These are phyloP conservation scores for Craniophora ligustri DNA, from an alignment of 2,888 invertebrate genomes.

Conservation along the genomic window DNA sequence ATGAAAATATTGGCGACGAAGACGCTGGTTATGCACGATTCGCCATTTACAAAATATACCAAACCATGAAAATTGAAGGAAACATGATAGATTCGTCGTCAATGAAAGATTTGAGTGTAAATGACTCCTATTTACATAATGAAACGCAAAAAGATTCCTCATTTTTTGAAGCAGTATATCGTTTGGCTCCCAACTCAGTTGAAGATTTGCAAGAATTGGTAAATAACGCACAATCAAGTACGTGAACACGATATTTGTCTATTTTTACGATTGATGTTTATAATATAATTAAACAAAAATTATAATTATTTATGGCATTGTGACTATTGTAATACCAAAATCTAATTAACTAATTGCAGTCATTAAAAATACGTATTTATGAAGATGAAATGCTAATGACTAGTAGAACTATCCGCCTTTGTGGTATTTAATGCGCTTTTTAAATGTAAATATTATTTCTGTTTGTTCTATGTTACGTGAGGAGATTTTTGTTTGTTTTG, in stretches of 20 bases:
- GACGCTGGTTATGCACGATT: conserved; percentile 74
- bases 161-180: conserved; percentile 69
- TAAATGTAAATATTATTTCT: not conserved
- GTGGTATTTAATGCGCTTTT: conserved; percentile 30
- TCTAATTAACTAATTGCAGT: not conserved
- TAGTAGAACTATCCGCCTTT: conserved; percentile 13
- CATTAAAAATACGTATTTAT: not conserved
- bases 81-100: conserved; percentile 79
- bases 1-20: conserved; percentile 62
- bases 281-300: conserved; percentile 14
- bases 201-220: conserved; percentile 70
- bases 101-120: conserved; percentile 69
- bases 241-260: conserved; percentile 25
- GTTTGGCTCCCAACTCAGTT: conserved; percentile 68
- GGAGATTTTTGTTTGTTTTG: conserved; percentile 10
- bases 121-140: conserved; percentile 49
- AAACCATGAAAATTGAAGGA: conserved; percentile 68
- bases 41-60: conserved; percentile 76
- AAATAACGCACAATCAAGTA: conserved; percentile 63
- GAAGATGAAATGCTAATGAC: conserved; percentile 19
- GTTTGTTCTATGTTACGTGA: not conserved
- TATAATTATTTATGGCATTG: not conserved
- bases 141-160: conserved; percentile 53
- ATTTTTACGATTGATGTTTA: conserved; percentile 6
- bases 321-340: not conserved